Conservation (phyloP, 1,140 invertebrate species). For the Zaprionus ghesquierei region DNA sequence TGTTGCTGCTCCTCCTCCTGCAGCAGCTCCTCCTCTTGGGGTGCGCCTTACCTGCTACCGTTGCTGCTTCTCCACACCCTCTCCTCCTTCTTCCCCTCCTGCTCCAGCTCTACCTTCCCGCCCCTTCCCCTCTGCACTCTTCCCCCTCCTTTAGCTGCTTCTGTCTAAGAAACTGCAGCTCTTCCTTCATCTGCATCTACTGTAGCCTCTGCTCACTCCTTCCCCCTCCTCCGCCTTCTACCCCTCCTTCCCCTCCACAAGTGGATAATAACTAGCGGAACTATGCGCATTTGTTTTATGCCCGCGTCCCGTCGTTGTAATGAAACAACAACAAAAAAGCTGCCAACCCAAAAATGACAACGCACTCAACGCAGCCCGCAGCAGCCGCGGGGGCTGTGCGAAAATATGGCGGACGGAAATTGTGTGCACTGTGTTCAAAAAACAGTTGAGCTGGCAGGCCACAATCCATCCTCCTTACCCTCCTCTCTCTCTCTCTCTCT, state of each 20-base stretch:
- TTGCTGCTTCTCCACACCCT: not conserved
- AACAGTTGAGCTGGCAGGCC: conserved; percentile 12
- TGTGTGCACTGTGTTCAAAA: conserved; percentile 48
- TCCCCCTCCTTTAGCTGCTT: not conserved
- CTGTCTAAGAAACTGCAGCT: no score
- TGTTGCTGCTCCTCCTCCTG: not conserved
- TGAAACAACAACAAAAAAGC: conserved; percentile 65
- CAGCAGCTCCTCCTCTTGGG: no score
- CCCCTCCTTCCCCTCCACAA: conserved; percentile 21
- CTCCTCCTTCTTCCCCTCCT: not conserved
- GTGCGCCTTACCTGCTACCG: not conserved
- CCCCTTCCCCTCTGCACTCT: no score
- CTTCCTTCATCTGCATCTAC: not conserved
- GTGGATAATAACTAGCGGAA: conserved; percentile 77
- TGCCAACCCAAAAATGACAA: conserved; percentile 69
- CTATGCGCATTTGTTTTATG: conserved; percentile 79
- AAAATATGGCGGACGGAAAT: conserved; percentile 67
- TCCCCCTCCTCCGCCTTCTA: not conserved
- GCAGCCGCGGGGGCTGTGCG: conserved; percentile 39
- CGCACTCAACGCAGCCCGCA: conserved; percentile 26
- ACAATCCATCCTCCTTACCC: not conserved
- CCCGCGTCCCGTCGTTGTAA: conserved; percentile 55
- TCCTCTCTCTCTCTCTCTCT: no score
- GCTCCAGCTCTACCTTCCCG: no score
- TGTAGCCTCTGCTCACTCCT: not conserved